phyloP scores from a whole-genome alignment of 2,797 vertebrate genomes.

The Micromesistius poutassou region DNA sequence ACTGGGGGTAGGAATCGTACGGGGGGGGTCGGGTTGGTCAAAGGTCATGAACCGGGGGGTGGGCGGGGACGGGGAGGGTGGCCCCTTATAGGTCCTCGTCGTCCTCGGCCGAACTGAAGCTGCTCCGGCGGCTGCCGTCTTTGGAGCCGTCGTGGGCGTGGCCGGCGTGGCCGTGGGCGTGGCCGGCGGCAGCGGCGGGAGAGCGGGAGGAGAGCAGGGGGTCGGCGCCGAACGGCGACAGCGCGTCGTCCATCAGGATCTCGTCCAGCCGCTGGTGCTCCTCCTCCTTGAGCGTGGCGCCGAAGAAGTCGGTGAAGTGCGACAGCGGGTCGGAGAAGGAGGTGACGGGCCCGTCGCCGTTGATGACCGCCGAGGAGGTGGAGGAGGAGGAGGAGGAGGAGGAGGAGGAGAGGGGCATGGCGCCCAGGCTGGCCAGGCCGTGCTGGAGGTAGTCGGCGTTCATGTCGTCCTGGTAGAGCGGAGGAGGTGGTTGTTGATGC shows the following conservation, averaged over 20 bases:
- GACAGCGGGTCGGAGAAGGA: constrained; percentile 95
- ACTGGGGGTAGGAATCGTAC: not conserved
- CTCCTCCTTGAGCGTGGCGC: constrained; percentile 90
- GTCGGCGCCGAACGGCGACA: constrained; percentile 87
- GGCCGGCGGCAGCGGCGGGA: constrained; percentile 63
- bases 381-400: constrained; percentile 64
- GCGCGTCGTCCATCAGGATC: constrained; percentile 83
- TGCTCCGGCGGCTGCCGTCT: constrained; percentile 91
- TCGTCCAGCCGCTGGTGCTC: constrained; percentile 79
- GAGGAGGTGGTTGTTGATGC: constrained; percentile 61
- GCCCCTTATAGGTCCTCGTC: constrained; percentile 81
- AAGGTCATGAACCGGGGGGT: not conserved
- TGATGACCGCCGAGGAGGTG: constrained; percentile 54
- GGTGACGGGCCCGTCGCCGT: constrained; percentile 71
- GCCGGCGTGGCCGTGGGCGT: constrained; percentile 76
- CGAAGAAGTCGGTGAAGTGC: constrained; percentile 97
- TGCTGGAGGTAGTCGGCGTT: constrained; percentile 82
- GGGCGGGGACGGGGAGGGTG: not conserved
- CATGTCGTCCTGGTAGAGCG: constrained; percentile 80
- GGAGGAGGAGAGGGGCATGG: constrained; percentile 54
- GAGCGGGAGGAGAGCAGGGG: constrained; percentile 79
- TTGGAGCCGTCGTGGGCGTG: constrained; percentile 84
- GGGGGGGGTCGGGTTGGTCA: not conserved
- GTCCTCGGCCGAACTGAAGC: constrained; percentile 86
- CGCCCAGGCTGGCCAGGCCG: constrained; percentile 64